Conservation (phyloP, 1,140 invertebrate species). For the Cataglyphis hispanica region DNA sequence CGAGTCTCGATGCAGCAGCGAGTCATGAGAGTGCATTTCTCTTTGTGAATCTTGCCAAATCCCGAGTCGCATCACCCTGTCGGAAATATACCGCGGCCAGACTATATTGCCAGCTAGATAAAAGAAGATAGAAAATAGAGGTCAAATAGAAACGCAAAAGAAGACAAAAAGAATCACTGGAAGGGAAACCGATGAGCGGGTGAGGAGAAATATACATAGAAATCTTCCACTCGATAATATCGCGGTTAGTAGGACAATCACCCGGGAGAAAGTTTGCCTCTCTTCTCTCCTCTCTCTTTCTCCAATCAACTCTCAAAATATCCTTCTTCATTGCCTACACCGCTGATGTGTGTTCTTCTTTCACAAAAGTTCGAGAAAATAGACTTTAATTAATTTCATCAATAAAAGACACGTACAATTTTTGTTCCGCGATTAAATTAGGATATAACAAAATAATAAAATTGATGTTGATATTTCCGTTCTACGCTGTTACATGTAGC, state of each 20-base stretch:
- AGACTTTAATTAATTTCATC: not conserved
- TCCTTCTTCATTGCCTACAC: slow-evolving; percentile 55
- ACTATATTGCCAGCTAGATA: slow-evolving; percentile 46
- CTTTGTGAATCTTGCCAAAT: not conserved
- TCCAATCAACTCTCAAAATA: slow-evolving; percentile 63
- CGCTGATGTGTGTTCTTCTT: slow-evolving; percentile 73
- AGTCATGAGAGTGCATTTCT: not conserved
- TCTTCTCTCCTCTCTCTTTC: slow-evolving; percentile 71
- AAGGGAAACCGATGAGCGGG: slow-evolving; percentile 57
- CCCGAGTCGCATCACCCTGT: not conserved
- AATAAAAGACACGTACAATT: not conserved
- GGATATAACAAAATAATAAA: not conserved
- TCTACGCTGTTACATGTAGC: slow-evolving; percentile 7
- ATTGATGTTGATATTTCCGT: slow-evolving; percentile 27
- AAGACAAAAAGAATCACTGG: slow-evolving; percentile 57
- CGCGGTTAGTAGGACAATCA: slow-evolving; percentile 84
- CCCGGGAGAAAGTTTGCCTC: slow-evolving; percentile 83
- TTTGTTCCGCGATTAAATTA: slow-evolving; percentile 6
- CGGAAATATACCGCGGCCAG: slow-evolving; percentile 20
- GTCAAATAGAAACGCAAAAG: slow-evolving; percentile 40
- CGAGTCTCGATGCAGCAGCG: not conserved
- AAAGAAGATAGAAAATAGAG: slow-evolving; percentile 70
- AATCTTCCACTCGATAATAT: slow-evolving; percentile 83
- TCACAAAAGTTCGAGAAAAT: slow-evolving; percentile 37
- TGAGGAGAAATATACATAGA: slow-evolving; percentile 67